Conservation (phyloP, 1,140 invertebrate genomes). For the Drosophila asahinai region DNA sequence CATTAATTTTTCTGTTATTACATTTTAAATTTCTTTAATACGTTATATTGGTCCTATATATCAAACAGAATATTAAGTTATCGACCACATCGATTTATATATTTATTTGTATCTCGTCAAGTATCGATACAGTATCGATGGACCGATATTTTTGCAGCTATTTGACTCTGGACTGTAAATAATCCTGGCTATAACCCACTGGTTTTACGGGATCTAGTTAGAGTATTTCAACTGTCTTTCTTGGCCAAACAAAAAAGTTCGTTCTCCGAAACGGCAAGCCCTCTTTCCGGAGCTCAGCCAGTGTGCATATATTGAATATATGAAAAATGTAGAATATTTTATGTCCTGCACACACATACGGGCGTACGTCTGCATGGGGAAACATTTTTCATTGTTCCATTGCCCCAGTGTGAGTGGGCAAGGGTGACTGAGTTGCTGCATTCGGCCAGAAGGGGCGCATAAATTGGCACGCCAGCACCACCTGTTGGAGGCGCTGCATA, state of each 20-base stretch:
- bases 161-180: neutral
- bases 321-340: slow-evolving; percentile 75
- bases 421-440: slow-evolving; percentile 21
- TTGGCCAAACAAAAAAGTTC: slow-evolving; percentile 14
- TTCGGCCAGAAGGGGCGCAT: slow-evolving; percentile 66
- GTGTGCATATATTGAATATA: slow-evolving; percentile 77
- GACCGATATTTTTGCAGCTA: neutral
- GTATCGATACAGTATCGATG: too few relatives aligned
- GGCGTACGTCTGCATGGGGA: slow-evolving; percentile 6
- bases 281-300: slow-evolving; percentile 3
- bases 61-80: too few relatives aligned
- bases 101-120: too few relatives aligned
- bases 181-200: too few relatives aligned
- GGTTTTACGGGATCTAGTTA: neutral
- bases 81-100: too few relatives aligned
- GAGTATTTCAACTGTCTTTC: slow-evolving; percentile 16
- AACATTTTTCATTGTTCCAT: slow-evolving; percentile 65
- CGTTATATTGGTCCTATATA: too few relatives aligned
- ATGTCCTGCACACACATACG: slow-evolving; percentile 32
- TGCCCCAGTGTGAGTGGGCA: slow-evolving; percentile 8
- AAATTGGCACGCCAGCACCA: slow-evolving; percentile 77
- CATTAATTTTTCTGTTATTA: too few relatives aligned
- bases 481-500: slow-evolving; percentile 65
- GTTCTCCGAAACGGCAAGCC: slow-evolving; percentile 19
- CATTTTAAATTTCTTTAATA: too few relatives aligned